These are phyloP conservation scores for Eptatretus burgeri DNA, from an alignment of 2,113 vertebrate species.

Conservation along the genomic window DNA sequence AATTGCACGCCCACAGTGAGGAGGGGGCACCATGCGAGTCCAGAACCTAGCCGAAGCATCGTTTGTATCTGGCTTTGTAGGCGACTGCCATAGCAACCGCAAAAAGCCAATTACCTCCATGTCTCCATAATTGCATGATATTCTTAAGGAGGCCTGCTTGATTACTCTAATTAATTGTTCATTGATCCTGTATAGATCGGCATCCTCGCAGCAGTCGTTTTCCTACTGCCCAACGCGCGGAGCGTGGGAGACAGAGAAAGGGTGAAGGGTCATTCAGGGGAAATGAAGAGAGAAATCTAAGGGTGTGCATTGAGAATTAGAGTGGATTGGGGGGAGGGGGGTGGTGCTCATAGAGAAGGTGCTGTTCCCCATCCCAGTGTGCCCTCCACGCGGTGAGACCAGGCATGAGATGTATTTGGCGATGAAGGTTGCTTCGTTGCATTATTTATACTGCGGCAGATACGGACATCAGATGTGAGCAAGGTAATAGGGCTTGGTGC, in stretches of 20 bases:
- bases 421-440: slow-evolving; percentile 2
- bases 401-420: background rate
- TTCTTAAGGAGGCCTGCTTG: slow-evolving; percentile 5
- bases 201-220: slow-evolving; percentile 2
- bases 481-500: slow-evolving; percentile 1
- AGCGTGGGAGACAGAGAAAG: background rate
- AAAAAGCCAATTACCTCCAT: slow-evolving; percentile 6
- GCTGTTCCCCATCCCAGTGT: background rate
- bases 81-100: too few species aligned
- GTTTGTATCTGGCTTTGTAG: background rate
- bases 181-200: slow-evolving; percentile 5
- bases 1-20: background rate
- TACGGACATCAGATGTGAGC: slow-evolving; percentile 6
- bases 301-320: background rate
- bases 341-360: background rate
- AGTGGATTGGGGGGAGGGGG: background rate
- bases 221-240: background rate
- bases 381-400: background rate
- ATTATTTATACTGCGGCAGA: slow-evolving; percentile 3
- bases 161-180: slow-evolving; percentile 7
- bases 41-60: background rate
- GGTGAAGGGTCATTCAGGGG: background rate
- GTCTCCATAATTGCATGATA: slow-evolving; percentile 6
- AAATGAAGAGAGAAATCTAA: background rate
- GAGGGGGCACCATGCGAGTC: background rate